Percentiles rank a stretch among this genome's conserved stretches.
These are phyloP conservation scores for Mustela lutreola DNA, from an alignment of 2,113 vertebrate species.

Conservation along the genomic window DNA sequence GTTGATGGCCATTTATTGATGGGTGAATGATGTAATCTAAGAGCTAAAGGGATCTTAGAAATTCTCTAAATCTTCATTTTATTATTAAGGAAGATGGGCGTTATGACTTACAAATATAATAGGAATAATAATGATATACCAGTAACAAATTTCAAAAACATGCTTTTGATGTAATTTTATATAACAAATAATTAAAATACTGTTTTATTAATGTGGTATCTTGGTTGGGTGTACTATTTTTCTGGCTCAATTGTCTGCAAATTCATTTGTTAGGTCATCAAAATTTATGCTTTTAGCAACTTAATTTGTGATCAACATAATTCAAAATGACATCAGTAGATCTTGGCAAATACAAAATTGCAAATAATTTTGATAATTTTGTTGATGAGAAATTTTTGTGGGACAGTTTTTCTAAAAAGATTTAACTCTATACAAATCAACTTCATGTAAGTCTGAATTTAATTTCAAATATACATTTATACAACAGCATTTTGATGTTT, in stretches of 20 bases:
- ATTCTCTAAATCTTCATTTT: not conserved
- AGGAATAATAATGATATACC: not conserved
- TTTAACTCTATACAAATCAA: not conserved
- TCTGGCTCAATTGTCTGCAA: not conserved
- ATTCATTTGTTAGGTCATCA: constrained; percentile 20
- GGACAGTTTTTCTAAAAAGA: not conserved
- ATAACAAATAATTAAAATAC: not conserved
- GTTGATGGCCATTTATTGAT: not conserved
- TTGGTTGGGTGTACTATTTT: not conserved
- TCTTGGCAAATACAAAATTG: not conserved
- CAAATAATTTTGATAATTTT: not conserved
- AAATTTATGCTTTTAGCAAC: not conserved
- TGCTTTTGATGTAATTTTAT: not conserved
- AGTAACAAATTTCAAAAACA: not conserved
- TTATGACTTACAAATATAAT: not conserved
- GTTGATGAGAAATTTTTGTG: not conserved
- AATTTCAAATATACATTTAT: constrained; percentile 15
- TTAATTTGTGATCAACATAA: constrained; percentile 27
- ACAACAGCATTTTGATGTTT: not conserved
- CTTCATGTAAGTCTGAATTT: constrained; percentile 30
- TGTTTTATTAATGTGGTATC: not conserved
- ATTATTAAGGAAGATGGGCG: not conserved
- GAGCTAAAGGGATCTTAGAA: not conserved
- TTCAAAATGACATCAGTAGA: constrained; percentile 1
- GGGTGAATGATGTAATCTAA: not conserved